A percentile compares a stretch with the other conserved stretches of the same genome.
Evolutionary conservation across 2,797 vertebrate species (phyloP).

Genomic region (Alectoris magna): DNA sequence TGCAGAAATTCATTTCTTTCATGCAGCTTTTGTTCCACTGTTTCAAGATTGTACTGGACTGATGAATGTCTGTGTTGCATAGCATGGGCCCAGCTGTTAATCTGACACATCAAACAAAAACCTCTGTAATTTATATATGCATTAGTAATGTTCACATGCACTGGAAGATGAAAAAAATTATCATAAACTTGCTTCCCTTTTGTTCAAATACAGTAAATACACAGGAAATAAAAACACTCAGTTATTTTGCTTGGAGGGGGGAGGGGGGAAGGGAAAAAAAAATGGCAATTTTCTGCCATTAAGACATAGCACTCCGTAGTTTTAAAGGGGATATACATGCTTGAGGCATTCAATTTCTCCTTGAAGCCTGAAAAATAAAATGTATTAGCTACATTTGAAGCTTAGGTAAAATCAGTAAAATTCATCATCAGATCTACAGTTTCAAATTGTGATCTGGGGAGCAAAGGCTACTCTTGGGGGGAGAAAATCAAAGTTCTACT

Average conservation of each 20-base stretch:
- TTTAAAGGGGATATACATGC: background rate
- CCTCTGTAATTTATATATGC: background rate
- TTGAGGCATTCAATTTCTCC: background rate
- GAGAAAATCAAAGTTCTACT: background rate
- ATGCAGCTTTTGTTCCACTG: background rate
- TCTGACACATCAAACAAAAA: background rate
- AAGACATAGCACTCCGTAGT: background rate
- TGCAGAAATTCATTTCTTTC: constrained; percentile 16
- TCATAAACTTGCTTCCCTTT: background rate
- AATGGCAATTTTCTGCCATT: background rate
- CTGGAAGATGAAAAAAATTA: background rate
- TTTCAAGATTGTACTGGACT: background rate
- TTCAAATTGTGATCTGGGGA: background rate
- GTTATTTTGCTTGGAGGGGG: background rate
- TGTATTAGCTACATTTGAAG: background rate
- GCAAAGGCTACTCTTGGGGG: background rate
- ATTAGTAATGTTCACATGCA: background rate
- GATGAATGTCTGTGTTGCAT: background rate
- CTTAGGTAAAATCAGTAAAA: background rate
- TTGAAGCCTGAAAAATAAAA: background rate
- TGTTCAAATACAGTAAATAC: background rate
- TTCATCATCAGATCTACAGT: background rate
- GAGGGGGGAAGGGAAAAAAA: background rate
- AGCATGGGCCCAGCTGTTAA: fast-evolving
- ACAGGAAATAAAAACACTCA: background rate